phyloP scores from a whole-genome alignment of 2,797 vertebrate genomes.

The Rhinogobio ventralis region DNA sequence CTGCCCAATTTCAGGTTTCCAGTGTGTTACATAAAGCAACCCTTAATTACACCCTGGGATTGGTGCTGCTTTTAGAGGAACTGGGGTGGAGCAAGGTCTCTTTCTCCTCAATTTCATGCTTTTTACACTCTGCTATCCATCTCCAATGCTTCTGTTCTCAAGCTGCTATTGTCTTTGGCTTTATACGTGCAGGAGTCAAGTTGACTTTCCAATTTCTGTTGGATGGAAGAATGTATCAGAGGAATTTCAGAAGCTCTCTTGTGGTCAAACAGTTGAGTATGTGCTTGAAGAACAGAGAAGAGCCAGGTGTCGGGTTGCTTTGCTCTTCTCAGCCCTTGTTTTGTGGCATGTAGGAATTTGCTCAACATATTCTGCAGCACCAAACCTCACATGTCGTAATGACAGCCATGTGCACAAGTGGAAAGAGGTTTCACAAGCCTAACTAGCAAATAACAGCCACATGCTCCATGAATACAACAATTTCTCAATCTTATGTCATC shows the following conservation, averaged over 20 bases:
- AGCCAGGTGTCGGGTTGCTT: constrained; percentile 53
- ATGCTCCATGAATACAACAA: neutral
- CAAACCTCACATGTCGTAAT: constrained; percentile 9
- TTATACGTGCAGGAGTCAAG: neutral
- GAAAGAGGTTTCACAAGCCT: constrained; percentile 24
- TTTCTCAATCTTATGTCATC: constrained; percentile 3
- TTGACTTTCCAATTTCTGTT: constrained; percentile 27
- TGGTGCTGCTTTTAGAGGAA: constrained; percentile 70
- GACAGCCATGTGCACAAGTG: constrained; percentile 23
- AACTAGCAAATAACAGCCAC: constrained; percentile 15
- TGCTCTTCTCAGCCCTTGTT: constrained; percentile 32
- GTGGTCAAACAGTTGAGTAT: constrained; percentile 28
- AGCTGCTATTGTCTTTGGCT: constrained; percentile 61
- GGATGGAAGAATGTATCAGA: constrained; percentile 39
- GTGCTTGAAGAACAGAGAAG: constrained; percentile 42
- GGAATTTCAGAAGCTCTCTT: constrained; percentile 39
- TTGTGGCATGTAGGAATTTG: constrained; percentile 42
- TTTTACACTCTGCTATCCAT: constrained; percentile 52
- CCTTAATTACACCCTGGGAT: constrained; percentile 77
- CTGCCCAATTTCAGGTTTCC: constrained; percentile 63
- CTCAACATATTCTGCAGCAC: constrained; percentile 43
- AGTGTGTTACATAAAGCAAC: constrained; percentile 70
- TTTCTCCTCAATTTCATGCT: constrained; percentile 43
- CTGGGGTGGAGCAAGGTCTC: constrained; percentile 73
- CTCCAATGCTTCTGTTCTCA: constrained; percentile 54